Evolutionary conservation across 2,888 invertebrate species (phyloP), one percentile per base, ranked within the genome.

Genomic region (Cepaea hortensis): DNA sequence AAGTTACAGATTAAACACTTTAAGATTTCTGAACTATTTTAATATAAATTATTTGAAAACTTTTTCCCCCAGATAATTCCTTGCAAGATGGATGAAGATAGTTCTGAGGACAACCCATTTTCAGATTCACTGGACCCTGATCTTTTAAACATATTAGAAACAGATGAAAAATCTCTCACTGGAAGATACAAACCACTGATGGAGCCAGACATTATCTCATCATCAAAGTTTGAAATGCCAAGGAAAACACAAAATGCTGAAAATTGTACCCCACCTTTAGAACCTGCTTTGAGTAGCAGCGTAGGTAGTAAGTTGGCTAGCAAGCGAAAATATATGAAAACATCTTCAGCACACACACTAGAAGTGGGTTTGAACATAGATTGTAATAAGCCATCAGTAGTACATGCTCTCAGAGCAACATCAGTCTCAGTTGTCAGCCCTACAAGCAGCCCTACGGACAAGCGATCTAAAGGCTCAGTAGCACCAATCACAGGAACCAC

Each of bases 81-180:
- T 75, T 62, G 70, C 50, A 55, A 1, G 23, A 50, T 50, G 3
- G 62, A 75, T 79, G 48, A 81, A 23, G 65, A 46, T 6, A 23
- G 72, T 9, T 46, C 61, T 50, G 85, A 46, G 11, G 65, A 82
- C 23, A 75, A 35, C 18, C 77, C 70, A 23, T 86, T 86, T 48
- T 85, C 85, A 48, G 80, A 68, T 46, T 85, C 85, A 4, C n/a
- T 82, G 65, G 77, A 86, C n/a, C 68, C 7, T 76, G 83, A 61
- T 15, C 46, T 86, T 3, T n/a, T 86, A 61, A 65, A 68, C 35
- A 83, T 70, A n/a, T n/a, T 86, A 35, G 86, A 86, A 50, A 79
- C 73, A 79, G 68, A 83, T 62, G 86, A 83, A 86, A 79, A 83
- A 72, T 83, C 86, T 35, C n/a, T 81, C 7, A 61, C 9, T 79